These are phyloP conservation scores for Lithophane socia DNA, from an alignment of 2,888 invertebrate species.

Conservation along the genomic window DNA sequence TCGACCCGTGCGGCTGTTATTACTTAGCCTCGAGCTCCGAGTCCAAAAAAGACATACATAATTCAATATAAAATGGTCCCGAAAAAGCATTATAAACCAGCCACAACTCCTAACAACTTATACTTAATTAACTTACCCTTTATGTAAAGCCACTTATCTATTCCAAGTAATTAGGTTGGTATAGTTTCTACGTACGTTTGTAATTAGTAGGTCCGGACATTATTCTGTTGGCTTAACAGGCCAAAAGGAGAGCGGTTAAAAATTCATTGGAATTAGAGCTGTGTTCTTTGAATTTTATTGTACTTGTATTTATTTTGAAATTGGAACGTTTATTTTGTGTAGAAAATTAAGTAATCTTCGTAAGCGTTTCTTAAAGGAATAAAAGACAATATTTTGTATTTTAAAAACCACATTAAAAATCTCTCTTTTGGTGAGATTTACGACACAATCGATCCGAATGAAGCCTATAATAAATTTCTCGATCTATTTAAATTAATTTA, in stretches of 20 bases:
- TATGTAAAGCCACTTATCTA: slow-evolving; percentile 58
- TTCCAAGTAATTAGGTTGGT: slow-evolving; percentile 54
- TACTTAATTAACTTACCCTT: slow-evolving; percentile 50
- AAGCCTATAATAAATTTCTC: no score
- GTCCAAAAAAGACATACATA: no score
- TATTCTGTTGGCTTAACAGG: slow-evolving; percentile 48
- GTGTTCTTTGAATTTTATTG: slow-evolving; percentile 32
- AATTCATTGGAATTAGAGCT: slow-evolving; percentile 54
- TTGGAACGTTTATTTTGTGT: background rate
- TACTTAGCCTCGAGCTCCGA: no score
- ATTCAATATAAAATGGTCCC: no score
- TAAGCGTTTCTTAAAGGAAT: background rate
- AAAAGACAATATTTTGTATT: no score
- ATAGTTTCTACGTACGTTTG: slow-evolving; percentile 60
- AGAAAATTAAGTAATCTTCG: background rate
- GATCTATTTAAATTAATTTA: no score
- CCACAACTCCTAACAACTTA: slow-evolving; percentile 37
- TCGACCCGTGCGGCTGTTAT: no score
- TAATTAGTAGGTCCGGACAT: slow-evolving; percentile 61
- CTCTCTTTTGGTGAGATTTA: no score
- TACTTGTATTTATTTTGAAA: slow-evolving; percentile 9
- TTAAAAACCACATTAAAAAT: no score
- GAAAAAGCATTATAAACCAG: slow-evolving; percentile 35
- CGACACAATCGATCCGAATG: no score
- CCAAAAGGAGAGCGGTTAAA: slow-evolving; percentile 52